Evolutionary conservation across 2,797 vertebrate genomes (phyloP).

Genomic region (Danio jaintianensis): DNA sequence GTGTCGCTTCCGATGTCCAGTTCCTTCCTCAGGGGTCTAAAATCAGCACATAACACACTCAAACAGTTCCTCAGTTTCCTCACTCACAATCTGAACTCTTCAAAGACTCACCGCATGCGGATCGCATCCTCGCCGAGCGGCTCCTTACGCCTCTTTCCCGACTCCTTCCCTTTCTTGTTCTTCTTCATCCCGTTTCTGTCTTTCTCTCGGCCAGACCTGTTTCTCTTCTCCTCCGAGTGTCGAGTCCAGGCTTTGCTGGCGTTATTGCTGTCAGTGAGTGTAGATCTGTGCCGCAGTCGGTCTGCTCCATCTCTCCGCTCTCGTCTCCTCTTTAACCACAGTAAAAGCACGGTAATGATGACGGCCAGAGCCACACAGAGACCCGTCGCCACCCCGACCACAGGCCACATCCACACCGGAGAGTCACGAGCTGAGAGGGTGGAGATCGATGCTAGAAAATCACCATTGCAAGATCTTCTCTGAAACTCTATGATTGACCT

Average conservation of each 20-base stretch:
- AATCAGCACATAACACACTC: slow-evolving; percentile 3
- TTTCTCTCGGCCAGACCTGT: slow-evolving; percentile 70
- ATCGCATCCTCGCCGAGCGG: slow-evolving; percentile 91
- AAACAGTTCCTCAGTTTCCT: slow-evolving; percentile 23
- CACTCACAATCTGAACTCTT: slow-evolving; percentile 50
- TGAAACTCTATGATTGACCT: too few species aligned
- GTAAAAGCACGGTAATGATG: slow-evolving; percentile 73
- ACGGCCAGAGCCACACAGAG: slow-evolving; percentile 75
- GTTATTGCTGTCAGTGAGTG: slow-evolving; percentile 51
- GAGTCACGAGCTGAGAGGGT: slow-evolving; percentile 30
- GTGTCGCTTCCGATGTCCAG: slow-evolving; percentile 82
- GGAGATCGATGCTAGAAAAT: background rate
- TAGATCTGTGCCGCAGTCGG: slow-evolving; percentile 67
- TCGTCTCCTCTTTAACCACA: slow-evolving; percentile 74
- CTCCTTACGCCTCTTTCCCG: slow-evolving; percentile 81
- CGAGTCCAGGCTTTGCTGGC: slow-evolving; percentile 67
- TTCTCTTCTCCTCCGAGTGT: slow-evolving; percentile 63
- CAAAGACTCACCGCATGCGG: slow-evolving; percentile 81
- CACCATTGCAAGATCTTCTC: background rate
- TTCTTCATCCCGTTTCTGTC: slow-evolving; percentile 71
- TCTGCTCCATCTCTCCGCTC: slow-evolving; percentile 62
- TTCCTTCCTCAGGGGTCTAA: slow-evolving; percentile 78
- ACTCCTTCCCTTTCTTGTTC: slow-evolving; percentile 80
- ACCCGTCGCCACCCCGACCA: slow-evolving; percentile 72
- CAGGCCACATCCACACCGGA: slow-evolving; percentile 77